Base-by-base conservation (phyloP, 2,113 vertebrate genomes). In the Campylomormyrus tamandua region DNA sequence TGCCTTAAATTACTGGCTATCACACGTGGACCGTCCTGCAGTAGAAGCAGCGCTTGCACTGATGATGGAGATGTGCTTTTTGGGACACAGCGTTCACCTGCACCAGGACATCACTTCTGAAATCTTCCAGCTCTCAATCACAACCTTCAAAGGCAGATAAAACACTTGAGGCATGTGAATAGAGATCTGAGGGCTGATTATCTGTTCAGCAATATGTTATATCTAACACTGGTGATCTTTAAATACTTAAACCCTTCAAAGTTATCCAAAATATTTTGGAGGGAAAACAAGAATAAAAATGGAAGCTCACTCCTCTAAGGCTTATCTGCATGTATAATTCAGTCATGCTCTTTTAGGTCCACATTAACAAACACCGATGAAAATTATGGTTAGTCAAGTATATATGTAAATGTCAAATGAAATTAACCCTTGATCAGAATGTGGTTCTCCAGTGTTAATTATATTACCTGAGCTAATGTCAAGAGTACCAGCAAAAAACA, bases 391-490 rank as follows among this genome's bases (percentile, higher is more conserved):
- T 93, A 91, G 92, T 94, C 92, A 86, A 92, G 92, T 90, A 90
- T 92, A 92, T 91, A 91, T 92, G 92, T 92, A 91, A 91, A 92
- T 93, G 92, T 94, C 91, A 92, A 91, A 92, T 93, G 89, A 92
- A 90, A 93, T 91, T 89, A 92, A 91, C 92, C 90, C 89, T 48
- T 83, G 50, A 87, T 95, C 90, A 91, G 90, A 90, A 92, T 90
- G 88, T 90, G 84, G 91, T 83, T 0, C 89, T 35, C 90, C 93
- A 93, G 91, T 93, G 92, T 91, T 95, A 91, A 94, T 94, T 94
- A 93, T 92, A 93, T 91, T 92, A 93, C 90, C 86, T 92, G 92
- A 89, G 91, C 91, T 94, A 95, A 95, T 96, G 93, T 94, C 93
- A 94, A 91, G 90, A 91, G 91, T 84, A 90, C 88, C 89, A 89